Conservation (phyloP, 2,888 invertebrate genomes). For the Scrobipalpa atriplicella region DNA sequence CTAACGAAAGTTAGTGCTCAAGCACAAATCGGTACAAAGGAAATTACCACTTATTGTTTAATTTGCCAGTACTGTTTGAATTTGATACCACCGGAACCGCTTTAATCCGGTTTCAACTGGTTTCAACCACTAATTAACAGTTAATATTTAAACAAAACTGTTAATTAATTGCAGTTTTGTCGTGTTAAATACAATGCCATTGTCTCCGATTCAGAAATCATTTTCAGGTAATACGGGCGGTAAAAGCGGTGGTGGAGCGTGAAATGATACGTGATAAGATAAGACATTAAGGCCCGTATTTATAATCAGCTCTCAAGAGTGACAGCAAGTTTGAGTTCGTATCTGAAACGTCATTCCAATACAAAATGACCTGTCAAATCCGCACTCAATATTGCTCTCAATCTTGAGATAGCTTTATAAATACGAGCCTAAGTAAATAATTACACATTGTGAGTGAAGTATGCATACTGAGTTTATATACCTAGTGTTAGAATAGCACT, state of each 20-base stretch:
- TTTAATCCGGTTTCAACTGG: slow-evolving; percentile 26
- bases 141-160: slow-evolving; percentile 47
- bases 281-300: no score
- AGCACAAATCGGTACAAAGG: slow-evolving; percentile 10
- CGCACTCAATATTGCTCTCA: no score
- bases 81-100: slow-evolving; percentile 26
- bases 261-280: neutral
- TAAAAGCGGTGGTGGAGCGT: neutral
- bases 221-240: slow-evolving; percentile 41
- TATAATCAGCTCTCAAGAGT: no score
- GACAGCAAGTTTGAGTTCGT: no score
- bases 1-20: neutral
- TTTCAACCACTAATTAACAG: slow-evolving; percentile 41
- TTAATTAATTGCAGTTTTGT: slow-evolving; percentile 51
- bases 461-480: no score
- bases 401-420: no score
- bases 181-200: slow-evolving; percentile 41
- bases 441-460: no score
- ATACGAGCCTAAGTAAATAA: no score
- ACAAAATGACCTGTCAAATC: no score
- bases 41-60: slow-evolving; percentile 21
- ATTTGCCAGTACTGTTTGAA: slow-evolving; percentile 21
- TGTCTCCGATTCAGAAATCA: slow-evolving; percentile 39
- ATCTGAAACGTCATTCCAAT: no score
- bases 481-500: no score